phyloP scores from a whole-genome alignment of 1,140 invertebrate genomes.

The Aphidius ervi region DNA sequence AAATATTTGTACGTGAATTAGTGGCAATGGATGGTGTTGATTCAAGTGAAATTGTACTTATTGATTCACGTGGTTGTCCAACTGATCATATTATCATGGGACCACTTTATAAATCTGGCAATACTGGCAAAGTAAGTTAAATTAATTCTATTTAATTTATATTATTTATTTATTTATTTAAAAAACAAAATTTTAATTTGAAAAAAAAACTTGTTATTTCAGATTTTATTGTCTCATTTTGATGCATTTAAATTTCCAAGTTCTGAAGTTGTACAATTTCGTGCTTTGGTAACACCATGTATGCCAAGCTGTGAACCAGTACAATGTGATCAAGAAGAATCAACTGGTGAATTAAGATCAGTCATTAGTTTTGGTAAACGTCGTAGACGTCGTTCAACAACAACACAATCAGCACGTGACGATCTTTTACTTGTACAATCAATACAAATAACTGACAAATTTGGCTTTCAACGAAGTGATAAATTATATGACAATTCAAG shows the following conservation, averaged over 20 bases:
- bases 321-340: constrained; percentile 76
- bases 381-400: constrained; percentile 57
- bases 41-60: constrained; percentile 85
- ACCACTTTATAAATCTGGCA: constrained; percentile 75
- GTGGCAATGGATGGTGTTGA: constrained; percentile 92
- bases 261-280: constrained; percentile 90
- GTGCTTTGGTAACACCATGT: constrained; percentile 87
- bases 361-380: constrained; percentile 77
- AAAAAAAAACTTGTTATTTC: background rate
- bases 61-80: constrained; percentile 88
- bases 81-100: constrained; percentile 92
- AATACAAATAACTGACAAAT: constrained; percentile 90
- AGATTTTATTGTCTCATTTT: constrained; percentile 85
- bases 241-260: constrained; percentile 96
- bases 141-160: background rate
- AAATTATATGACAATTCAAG: constrained; percentile 39
- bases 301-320: constrained; percentile 89
- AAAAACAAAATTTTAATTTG: background rate
- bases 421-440: constrained; percentile 84
- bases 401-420: constrained; percentile 59
- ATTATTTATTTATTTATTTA: too few species aligned
- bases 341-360: constrained; percentile 73
- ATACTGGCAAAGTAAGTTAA: constrained; percentile 66
- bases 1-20: constrained; percentile 90
- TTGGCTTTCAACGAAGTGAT: constrained; percentile 67